Base-by-base conservation (phyloP, 2,888 invertebrate genomes). In the Eurytoma californica region DNA sequence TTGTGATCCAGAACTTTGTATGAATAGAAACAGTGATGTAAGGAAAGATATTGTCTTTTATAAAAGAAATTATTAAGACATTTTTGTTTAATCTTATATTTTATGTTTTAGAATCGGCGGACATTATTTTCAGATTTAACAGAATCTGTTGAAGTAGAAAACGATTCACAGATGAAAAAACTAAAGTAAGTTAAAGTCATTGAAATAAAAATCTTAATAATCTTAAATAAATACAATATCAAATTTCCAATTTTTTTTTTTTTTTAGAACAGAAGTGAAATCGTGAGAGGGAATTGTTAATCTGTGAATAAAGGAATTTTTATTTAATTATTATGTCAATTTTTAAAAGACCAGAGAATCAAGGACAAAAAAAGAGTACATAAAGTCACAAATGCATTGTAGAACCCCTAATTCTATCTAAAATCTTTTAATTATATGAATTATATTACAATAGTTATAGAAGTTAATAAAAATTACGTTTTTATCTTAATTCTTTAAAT, bases 1-100 rank as follows among this genome's bases (percentile, higher is more conserved):
- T 68, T 94, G 94, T 80, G 90, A 91, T 83, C 83, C 87, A 0
- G 89, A 87, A 12, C 84, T 88, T 0, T 94, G 92, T 81, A 79
- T 86, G 58, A 92, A 92, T 82, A 87, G 82, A 77, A 84, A 86
- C 55, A 65, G 20, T 5, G 55, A 58, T 60, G 83, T 83, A 75
- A 72, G 82, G 51, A 68, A 55, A 55, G 28, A 18, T 13, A 49
- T 14, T 55, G 53, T 49, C 60, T 47, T 57, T 49, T 51, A 18
- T 47, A 65, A 39, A 49, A 55, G 16, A 53, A 39, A 39, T 49
- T 49, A 47, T 39, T 69, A 28, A 30, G 30, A 9, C 12, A 68
- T 30, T 39, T 18, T 51, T 57, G 1, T 9, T 61, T 60, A 65
- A 51, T 39, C 3, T 30, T 9, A n/a, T 18, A 60, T 47, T 72